These are phyloP conservation scores for Drosophila melanosoma DNA, from an alignment of 2,888 invertebrate species.

Conservation along the genomic window DNA sequence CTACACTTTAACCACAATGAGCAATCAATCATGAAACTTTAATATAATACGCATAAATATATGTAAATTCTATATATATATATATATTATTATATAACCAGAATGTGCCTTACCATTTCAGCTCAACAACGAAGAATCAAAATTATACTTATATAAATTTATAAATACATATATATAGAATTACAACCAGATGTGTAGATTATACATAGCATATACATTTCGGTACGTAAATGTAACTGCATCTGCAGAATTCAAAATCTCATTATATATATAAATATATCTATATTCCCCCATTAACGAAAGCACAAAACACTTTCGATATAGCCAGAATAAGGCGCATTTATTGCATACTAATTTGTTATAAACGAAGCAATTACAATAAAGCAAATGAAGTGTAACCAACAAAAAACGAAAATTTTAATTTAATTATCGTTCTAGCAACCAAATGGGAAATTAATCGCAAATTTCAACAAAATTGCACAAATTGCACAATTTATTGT, in stretches of 20 bases:
- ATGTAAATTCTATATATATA: slow-evolving; percentile 11
- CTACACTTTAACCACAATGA: slow-evolving; percentile 60
- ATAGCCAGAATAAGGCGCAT: slow-evolving; percentile 40
- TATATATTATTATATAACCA: slow-evolving; percentile 32
- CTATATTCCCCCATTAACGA: slow-evolving; percentile 28
- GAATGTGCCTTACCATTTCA: slow-evolving; percentile 65
- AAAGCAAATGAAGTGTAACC: slow-evolving; percentile 55
- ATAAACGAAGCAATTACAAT: slow-evolving; percentile 60
- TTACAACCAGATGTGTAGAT: slow-evolving; percentile 35
- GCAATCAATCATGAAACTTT: slow-evolving; percentile 62
- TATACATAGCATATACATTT: slow-evolving; percentile 2
- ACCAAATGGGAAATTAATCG: slow-evolving; percentile 11
- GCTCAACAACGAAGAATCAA: slow-evolving; percentile 7
- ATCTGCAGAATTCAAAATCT: slow-evolving; percentile 21
- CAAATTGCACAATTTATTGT: background rate
- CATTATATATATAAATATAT: slow-evolving; percentile 43
- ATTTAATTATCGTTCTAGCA: slow-evolving; percentile 4
- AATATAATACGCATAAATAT: slow-evolving; percentile 17
- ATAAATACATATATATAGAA: slow-evolving; percentile 2
- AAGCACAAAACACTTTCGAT: slow-evolving; percentile 18
- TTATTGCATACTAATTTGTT: slow-evolving; percentile 56
- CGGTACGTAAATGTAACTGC: slow-evolving; percentile 11
- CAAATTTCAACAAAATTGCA: slow-evolving; percentile 22
- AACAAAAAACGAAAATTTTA: slow-evolving; percentile 20
- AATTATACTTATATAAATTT: slow-evolving; percentile 1